Percentiles rank a stretch among this genome's conserved stretches.
Conservation (phyloP, 2,797 vertebrate genomes). For the Acrossocheilus fasciatus region DNA sequence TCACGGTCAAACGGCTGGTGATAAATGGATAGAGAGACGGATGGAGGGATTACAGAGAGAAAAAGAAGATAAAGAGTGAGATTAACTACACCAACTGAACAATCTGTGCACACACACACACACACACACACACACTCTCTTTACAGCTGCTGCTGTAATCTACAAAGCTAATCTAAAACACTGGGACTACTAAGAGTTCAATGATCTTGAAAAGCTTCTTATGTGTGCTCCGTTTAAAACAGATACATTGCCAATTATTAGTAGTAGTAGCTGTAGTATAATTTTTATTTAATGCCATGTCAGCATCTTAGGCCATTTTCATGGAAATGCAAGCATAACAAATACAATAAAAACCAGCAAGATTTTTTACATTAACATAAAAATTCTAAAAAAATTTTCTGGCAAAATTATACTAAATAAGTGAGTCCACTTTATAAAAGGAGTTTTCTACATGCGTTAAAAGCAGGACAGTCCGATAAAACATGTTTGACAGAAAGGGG, state of each 20-base stretch:
- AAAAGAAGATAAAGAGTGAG: slow-evolving; percentile 78
- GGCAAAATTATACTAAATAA: too few species aligned
- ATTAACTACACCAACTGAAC: slow-evolving; percentile 79
- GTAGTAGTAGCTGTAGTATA: too few species aligned
- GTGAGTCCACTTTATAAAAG: too few species aligned
- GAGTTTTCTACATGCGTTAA: too few species aligned
- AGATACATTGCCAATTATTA: not conserved
- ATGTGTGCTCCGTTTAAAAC: not conserved
- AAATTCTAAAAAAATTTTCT: too few species aligned
- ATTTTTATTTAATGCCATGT: too few species aligned
- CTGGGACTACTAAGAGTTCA: not conserved
- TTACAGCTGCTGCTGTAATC: not conserved
- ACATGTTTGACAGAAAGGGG: too few species aligned
- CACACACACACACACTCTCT: slow-evolving; percentile 15
- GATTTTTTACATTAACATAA: too few species aligned
- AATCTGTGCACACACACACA: slow-evolving; percentile 5
- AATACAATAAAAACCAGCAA: too few species aligned
- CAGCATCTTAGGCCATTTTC: too few species aligned
- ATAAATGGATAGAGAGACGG: slow-evolving; percentile 66
- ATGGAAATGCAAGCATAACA: too few species aligned
- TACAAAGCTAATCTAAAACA: slow-evolving; percentile 39
- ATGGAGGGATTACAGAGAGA: slow-evolving; percentile 79
- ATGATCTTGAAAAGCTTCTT: not conserved
- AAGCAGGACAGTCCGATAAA: too few species aligned
- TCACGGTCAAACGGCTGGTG: slow-evolving; percentile 34